phyloP scores from a whole-genome alignment of 2,797 vertebrate genomes.

The Poliocrania exsul region DNA sequence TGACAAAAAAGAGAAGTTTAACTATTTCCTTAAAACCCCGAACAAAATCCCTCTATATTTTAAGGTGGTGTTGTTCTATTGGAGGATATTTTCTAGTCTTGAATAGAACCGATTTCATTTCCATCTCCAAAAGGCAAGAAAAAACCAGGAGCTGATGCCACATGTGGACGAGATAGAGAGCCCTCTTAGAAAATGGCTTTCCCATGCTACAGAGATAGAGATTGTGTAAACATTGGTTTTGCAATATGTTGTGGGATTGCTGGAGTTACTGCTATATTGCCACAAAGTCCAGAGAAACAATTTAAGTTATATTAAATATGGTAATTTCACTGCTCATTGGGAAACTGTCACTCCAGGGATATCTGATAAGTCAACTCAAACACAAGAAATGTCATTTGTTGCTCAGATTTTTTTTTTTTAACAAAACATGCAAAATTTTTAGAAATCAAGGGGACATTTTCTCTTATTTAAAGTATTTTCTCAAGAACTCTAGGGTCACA shows the following conservation, averaged over 20 bases:
- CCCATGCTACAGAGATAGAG: not conserved
- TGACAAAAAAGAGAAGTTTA: not conserved
- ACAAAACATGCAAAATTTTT: not conserved
- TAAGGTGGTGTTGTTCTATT: not conserved
- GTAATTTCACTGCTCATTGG: not conserved
- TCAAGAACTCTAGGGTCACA: not conserved
- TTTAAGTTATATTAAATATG: not conserved
- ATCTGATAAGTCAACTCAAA: not conserved
- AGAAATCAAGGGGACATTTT: not conserved
- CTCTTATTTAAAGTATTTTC: not conserved
- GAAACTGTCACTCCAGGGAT: not conserved
- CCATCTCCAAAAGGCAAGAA: not conserved
- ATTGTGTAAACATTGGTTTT: not conserved
- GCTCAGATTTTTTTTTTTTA: not conserved
- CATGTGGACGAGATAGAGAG: not conserved
- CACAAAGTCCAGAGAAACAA: not conserved
- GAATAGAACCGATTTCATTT: not conserved
- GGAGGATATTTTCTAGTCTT: not conserved
- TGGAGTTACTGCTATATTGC: not conserved
- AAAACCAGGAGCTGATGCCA: not conserved
- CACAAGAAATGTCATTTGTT: not conserved
- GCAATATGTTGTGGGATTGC: not conserved
- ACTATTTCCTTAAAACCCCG: not conserved
- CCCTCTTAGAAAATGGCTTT: not conserved
- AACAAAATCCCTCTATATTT: not conserved